Evolutionary conservation across 2,797 vertebrate genomes (phyloP).

Genomic region (Rhadinocentrus ornatus): DNA sequence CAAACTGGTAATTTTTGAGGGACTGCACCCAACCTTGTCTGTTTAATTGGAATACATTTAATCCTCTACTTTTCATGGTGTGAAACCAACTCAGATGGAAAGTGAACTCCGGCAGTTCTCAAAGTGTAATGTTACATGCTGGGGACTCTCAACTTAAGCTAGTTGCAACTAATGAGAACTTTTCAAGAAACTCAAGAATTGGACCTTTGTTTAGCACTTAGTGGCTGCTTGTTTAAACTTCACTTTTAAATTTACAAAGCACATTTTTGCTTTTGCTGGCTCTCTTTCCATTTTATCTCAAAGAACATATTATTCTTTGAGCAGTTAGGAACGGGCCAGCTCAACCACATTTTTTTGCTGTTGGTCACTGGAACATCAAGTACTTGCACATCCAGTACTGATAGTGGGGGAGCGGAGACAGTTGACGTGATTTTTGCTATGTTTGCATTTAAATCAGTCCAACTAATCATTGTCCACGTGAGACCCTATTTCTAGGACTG

Average conservation of each 20-base stretch:
- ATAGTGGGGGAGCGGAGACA: background rate
- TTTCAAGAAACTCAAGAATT: no score
- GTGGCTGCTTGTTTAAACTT: background rate
- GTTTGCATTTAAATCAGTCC: background rate
- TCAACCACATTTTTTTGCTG: conserved; percentile 49
- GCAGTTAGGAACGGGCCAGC: conserved; percentile 37
- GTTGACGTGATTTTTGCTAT: background rate
- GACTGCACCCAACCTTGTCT: no score
- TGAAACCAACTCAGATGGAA: no score
- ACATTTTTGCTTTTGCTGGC: background rate
- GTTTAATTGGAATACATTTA: no score
- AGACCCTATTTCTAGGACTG: background rate
- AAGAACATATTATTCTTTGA: background rate
- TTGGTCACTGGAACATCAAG: conserved; percentile 34
- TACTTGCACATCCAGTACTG: no score
- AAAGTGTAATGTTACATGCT: background rate
- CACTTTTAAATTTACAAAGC: background rate
- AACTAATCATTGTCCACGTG: background rate
- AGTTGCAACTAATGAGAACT: no score
- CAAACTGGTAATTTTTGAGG: no score
- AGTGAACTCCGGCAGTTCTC: no score
- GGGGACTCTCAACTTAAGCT: no score
- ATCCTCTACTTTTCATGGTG: no score
- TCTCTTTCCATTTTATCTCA: conserved; percentile 1
- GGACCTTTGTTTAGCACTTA: no score